Conservation (phyloP, 2,888 invertebrate species). For the Campoletis raptor region DNA sequence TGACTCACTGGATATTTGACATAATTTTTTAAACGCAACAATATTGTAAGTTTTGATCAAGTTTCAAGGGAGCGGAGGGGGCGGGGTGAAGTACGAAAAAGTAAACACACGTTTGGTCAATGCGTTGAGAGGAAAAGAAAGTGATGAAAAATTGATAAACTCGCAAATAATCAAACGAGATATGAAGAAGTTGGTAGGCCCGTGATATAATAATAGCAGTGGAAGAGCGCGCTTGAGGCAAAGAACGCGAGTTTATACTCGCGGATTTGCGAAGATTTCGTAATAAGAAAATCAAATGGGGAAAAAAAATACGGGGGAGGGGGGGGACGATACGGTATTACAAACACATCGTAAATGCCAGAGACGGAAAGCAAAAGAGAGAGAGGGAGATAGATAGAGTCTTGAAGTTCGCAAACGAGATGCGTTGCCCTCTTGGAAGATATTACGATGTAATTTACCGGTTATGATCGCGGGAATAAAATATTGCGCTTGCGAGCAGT, state of each 20-base stretch:
- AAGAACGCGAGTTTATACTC: constrained; percentile 27
- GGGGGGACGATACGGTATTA: constrained; percentile 25
- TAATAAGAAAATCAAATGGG: constrained; percentile 26
- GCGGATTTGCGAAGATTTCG: constrained; percentile 41
- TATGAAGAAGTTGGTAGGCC: not conserved
- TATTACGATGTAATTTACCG: constrained; percentile 44
- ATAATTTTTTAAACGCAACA: not conserved
- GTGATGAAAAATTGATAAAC: not conserved
- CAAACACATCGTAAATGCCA: constrained; percentile 46
- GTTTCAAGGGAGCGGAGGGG: too few relatives aligned
- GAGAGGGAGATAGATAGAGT: not conserved
- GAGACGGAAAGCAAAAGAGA: not conserved
- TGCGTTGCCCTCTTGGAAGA: constrained; percentile 15
- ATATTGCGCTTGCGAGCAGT: constrained; percentile 1
- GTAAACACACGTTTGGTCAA: constrained; percentile 9
- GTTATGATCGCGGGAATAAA: constrained; percentile 23
- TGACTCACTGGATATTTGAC: not conserved
- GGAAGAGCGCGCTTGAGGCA: not conserved
- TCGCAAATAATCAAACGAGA: not conserved
- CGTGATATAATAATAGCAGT: constrained; percentile 40
- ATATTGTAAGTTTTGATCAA: not conserved
- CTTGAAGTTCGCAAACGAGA: constrained; percentile 11
- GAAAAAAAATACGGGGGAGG: constrained; percentile 3
- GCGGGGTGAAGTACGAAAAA: not conserved
- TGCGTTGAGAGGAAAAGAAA: not conserved